These are phyloP conservation scores for Hylaeus volcanicus DNA, from an alignment of 1,140 invertebrate species.

Conservation along the genomic window DNA sequence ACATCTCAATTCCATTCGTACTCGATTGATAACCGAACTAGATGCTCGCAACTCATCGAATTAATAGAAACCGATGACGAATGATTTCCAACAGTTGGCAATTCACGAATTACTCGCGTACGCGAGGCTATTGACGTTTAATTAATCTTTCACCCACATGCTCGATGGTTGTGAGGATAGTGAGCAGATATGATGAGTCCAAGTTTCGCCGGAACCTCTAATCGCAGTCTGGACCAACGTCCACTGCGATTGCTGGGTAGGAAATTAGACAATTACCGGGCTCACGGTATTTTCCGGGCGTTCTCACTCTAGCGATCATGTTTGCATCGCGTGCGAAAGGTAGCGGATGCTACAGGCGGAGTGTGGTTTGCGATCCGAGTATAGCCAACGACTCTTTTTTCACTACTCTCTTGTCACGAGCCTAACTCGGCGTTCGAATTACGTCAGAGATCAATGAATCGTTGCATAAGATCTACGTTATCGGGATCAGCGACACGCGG, in stretches of 20 bases:
- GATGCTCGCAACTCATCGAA: background rate
- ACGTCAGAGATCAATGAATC: constrained; percentile 25
- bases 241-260: constrained; percentile 1
- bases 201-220: constrained; percentile 22
- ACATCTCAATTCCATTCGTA: no score
- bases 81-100: background rate
- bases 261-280: constrained; percentile 20
- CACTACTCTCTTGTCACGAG: background rate
- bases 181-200: constrained; percentile 6
- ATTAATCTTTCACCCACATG: background rate
- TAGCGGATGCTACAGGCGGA: background rate
- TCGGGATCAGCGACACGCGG: background rate
- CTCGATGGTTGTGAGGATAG: background rate
- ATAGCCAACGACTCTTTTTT: background rate
- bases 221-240: constrained; percentile 8
- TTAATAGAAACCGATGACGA: background rate
- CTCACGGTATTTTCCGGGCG: background rate
- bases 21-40: background rate
- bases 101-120: background rate
- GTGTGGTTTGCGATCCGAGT: background rate
- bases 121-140: background rate
- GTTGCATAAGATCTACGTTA: constrained; percentile 3
- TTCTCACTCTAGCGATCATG: constrained; percentile 4
- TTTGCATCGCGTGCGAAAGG: background rate
- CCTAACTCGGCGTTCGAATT: background rate